phyloP scores from a whole-genome alignment of 2,888 invertebrate genomes.

The Apoda limacodes region DNA sequence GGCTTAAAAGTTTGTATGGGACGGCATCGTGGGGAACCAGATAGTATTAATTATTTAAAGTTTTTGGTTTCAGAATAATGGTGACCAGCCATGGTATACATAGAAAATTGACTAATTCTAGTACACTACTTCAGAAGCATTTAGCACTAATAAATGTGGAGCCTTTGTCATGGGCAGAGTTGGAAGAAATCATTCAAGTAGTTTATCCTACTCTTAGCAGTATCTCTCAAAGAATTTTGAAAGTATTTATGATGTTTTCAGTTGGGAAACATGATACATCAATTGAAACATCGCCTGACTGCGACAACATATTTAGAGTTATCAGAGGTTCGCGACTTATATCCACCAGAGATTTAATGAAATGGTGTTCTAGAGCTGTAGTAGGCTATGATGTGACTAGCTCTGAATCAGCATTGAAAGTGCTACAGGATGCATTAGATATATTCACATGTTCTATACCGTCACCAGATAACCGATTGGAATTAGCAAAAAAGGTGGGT shows the following conservation, averaged over 20 bases:
- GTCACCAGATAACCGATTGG: slow-evolving; percentile 72
- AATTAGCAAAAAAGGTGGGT: slow-evolving; percentile 80
- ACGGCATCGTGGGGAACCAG: too few species aligned
- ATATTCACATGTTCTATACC: slow-evolving; percentile 88
- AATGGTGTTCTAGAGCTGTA: slow-evolving; percentile 87
- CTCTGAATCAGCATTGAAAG: slow-evolving; percentile 74
- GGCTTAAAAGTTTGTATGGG: too few species aligned
- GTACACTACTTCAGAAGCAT: slow-evolving; percentile 82
- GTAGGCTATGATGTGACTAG: slow-evolving; percentile 80
- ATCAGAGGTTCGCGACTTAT: slow-evolving; percentile 73
- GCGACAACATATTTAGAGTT: slow-evolving; percentile 30
- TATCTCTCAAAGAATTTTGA: slow-evolving; percentile 80
- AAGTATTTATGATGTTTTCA: slow-evolving; percentile 86
- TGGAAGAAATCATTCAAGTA: slow-evolving; percentile 76
- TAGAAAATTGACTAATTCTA: slow-evolving; percentile 72
- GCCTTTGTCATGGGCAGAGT: slow-evolving; percentile 79
- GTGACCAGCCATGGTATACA: slow-evolving; percentile 72
- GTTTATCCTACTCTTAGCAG: slow-evolving; percentile 79
- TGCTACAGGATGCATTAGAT: slow-evolving; percentile 91
- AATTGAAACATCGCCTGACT: slow-evolving; percentile 45
- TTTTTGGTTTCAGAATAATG: slow-evolving; percentile 71
- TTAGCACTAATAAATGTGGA: slow-evolving; percentile 85
- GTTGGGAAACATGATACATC: slow-evolving; percentile 73
- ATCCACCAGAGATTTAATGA: slow-evolving; percentile 90
- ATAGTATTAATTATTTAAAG: too few species aligned